These are phyloP conservation scores for Thalassarche chlororhynchos DNA, from an alignment of 2,113 vertebrate species.

Conservation along the genomic window DNA sequence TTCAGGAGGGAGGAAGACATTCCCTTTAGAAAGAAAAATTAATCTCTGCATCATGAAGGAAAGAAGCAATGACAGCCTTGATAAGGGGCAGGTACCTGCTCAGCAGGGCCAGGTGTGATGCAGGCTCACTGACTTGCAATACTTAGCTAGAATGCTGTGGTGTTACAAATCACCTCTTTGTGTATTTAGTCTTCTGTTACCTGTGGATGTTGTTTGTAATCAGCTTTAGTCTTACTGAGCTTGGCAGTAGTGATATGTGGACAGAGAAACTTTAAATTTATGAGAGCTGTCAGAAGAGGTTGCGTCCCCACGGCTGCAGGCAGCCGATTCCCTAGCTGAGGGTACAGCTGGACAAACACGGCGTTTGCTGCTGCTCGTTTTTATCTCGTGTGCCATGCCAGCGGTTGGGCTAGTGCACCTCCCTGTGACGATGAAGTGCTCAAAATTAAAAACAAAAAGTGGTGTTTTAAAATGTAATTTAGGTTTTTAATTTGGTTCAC, in stretches of 20 bases:
- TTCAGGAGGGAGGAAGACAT: not conserved
- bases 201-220: not conserved
- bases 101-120: not conserved
- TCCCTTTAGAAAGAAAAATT: not conserved
- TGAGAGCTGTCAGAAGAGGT: not conserved
- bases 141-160: not conserved
- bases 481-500: not conserved
- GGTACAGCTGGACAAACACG: not conserved
- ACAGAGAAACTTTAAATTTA: not conserved
- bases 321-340: not conserved
- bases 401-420: fast-evolving
- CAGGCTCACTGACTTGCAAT: not conserved
- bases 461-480: not conserved
- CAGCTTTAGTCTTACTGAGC: not conserved
- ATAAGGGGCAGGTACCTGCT: not conserved
- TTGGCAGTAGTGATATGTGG: not conserved
- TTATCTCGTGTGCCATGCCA: fast-evolving
- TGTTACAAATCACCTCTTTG: not conserved
- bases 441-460: not conserved
- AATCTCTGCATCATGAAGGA: not conserved
- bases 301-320: not conserved
- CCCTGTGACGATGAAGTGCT: not conserved
- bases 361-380: not conserved
- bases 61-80: not conserved
- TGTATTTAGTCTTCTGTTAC: not conserved